Base-by-base conservation (phyloP, 2,888 invertebrate species). In the Athrips mouffetella region DNA sequence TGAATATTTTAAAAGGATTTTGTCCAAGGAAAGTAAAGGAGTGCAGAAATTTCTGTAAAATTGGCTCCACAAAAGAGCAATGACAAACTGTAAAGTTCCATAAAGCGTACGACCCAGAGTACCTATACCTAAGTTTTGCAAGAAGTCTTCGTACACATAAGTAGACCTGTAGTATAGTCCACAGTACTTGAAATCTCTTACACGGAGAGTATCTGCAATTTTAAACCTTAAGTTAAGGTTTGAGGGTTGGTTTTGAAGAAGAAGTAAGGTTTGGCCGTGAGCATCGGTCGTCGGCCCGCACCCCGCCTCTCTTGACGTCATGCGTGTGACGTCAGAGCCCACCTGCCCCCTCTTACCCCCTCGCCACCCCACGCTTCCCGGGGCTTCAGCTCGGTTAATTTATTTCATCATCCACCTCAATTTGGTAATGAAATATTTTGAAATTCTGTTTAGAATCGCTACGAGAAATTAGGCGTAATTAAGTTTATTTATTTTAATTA, bases 281-380 rank as follows among this genome's bases (percentile, higher is more conserved):
- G 55, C 39, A 52, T 67, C 68, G 79, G 78, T 81, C 79, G 75
- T 57, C 70, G 79, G 65, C 76, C 80, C 62, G 51, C 16, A 10
- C 65, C 76, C 75, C 80, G 77, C 78, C 80, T 67, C 67, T 71
- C 54, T 73, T 77, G 84, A 86, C 87, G 86, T 85, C 84, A 84
- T 71, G 52, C 56, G 54, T 45, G 74, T 84, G 85, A 84, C 87
- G 87, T 85, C 85, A 83, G 68, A 59, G 51, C 63, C 65, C 60
- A 70, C 73, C 75, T 72, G 67, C 74, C 71, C 67, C 61, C 57
- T 64, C 45, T 44, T 31, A 23, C 48, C 33, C 42, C 23, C 16
- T 41, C 46, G 31, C 49, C 21, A 8, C 25, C 55, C 53, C 60
- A 62, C 56, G 57, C 53, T 62, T 59, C 62, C 68, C 70, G 60